phyloP scores from a whole-genome alignment of 2,113 vertebrate genomes.

The Blennius ocellaris region DNA sequence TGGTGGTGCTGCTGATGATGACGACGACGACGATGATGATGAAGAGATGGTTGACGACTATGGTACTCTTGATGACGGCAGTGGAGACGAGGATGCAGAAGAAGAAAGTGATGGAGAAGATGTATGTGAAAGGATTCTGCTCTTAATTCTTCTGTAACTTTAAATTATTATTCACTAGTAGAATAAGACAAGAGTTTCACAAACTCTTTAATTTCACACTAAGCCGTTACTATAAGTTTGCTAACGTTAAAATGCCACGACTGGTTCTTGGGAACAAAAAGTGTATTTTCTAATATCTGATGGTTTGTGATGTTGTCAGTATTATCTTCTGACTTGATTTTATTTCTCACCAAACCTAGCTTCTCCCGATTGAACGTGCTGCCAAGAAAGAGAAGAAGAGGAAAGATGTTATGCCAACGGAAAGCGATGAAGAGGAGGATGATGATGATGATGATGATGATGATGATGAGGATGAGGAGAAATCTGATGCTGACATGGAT shows the following conservation, averaged over 20 bases:
- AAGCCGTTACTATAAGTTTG: too few species aligned
- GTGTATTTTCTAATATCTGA: background rate
- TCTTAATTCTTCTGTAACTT: background rate
- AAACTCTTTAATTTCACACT: too few species aligned
- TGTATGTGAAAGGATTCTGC: conserved; percentile 54
- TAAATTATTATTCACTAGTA: background rate
- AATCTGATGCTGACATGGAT: conserved; percentile 67
- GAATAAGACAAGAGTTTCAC: background rate
- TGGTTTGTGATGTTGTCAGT: background rate
- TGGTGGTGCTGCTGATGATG: too few species aligned
- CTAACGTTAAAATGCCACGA: too few species aligned
- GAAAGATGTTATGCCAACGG: conserved; percentile 58
- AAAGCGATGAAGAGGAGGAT: conserved; percentile 79
- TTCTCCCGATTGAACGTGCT: conserved; percentile 94
- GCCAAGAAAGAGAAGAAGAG: conserved; percentile 87
- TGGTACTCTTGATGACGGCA: conserved; percentile 80
- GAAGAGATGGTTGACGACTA: conserved; percentile 92
- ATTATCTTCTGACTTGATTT: background rate
- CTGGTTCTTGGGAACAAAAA: too few species aligned
- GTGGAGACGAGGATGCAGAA: conserved; percentile 61
- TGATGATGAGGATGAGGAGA: conserved; percentile 13
- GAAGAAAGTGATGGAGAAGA: conserved; percentile 80
- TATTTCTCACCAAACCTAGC: conserved; percentile 71
- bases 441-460: conserved; percentile 70
- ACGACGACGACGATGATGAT: conserved; percentile 80